phyloP scores from a whole-genome alignment of 2,888 invertebrate species.

The Axea sp. region DNA sequence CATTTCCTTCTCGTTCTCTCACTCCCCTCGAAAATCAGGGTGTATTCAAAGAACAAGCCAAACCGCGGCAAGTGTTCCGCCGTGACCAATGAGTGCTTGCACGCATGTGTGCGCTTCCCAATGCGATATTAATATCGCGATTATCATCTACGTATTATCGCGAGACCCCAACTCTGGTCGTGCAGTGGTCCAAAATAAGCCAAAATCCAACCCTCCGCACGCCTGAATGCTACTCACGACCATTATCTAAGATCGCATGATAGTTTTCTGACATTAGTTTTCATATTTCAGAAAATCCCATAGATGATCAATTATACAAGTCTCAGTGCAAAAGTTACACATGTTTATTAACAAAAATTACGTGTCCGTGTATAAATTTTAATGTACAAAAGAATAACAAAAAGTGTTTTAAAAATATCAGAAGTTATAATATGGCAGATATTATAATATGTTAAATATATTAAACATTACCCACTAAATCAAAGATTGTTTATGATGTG shows the following conservation, averaged over 20 bases:
- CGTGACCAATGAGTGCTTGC: constrained; percentile 78
- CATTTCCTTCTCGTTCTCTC: constrained; percentile 31
- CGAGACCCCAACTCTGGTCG: constrained; percentile 63
- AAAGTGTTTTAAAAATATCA: no score
- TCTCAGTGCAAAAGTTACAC: background rate
- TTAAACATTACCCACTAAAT: no score
- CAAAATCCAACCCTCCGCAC: constrained; percentile 28
- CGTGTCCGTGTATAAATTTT: no score
- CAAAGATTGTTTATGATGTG: no score
- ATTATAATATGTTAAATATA: no score
- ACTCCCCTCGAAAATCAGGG: constrained; percentile 74
- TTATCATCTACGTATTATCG: constrained; percentile 79
- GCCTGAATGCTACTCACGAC: constrained; percentile 31
- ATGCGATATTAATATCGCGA: constrained; percentile 80
- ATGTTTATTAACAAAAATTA: no score
- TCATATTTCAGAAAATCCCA: constrained; percentile 13
- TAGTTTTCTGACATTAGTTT: constrained; percentile 26
- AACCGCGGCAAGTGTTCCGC: constrained; percentile 78
- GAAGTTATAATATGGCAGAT: no score
- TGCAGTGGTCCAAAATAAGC: constrained; percentile 64
- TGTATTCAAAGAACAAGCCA: constrained; percentile 69
- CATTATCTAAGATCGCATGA: constrained; percentile 42
- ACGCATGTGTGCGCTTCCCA: constrained; percentile 79
- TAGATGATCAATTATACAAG: background rate
- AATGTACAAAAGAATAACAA: no score